Base-by-base conservation (phyloP, 2,797 vertebrate genomes). In the Vireo griseus region DNA sequence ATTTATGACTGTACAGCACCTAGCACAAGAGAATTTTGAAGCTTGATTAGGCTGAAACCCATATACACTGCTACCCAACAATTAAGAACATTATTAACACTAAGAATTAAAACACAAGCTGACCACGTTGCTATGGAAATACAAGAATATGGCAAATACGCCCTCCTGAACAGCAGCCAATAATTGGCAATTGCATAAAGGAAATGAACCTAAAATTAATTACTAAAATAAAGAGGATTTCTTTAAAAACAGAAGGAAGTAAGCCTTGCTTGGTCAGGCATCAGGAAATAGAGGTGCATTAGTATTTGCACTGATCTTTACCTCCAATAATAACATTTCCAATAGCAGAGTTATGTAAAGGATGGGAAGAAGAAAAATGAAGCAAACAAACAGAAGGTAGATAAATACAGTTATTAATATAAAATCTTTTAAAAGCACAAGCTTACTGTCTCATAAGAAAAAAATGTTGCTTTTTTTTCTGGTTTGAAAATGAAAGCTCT, bases 201-300 rank as follows among this genome's bases (percentile, higher is more conserved):
- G 77, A 95, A 94, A 84, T 19, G 16, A 91, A 25, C 31, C 74
- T 72, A 68, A 75, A 92, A 74, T 62, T 29, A 78, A 77, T 78
- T 54, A 86, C 4, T 58, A 75, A 77, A 68, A 44, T 24, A 76
- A 82, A 90, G 0, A 67, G 16, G 22, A 33, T 63, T 85, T 82
- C 61, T 85, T 69, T 3, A n/a, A 76, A 86, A 81, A 47, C 5
- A 7, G 72, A 91, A 79, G 33, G 50, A 81, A 74, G 50, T 40
- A 88, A 81, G 22, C 20, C 31, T 62, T 52, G 45, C 57, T 51
- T 85, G 26, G 8, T 37, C 33, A 68, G 28, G 8, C 39, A 81
- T 14, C 31, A n/a, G 45, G 51, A 93, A 68, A 40, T 9, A 66
- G 0, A 57, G 9, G 5, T 31, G 18, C 42, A 47, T 74, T 37